Conservation (phyloP, 2,888 invertebrate genomes). For the Hirtodrosophila trivittata region DNA sequence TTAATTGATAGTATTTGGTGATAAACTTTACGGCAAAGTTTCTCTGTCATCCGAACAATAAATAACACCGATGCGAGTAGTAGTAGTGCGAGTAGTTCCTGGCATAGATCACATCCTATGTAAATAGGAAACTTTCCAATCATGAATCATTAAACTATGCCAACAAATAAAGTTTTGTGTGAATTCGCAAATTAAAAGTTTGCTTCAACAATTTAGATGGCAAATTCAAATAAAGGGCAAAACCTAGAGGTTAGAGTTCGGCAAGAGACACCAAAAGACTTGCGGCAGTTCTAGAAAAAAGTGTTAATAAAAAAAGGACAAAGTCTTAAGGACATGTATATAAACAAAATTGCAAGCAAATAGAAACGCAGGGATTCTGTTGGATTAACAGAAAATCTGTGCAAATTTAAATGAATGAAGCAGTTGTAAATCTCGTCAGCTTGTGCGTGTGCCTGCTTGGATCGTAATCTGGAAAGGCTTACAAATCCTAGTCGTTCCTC, state of each 20-base stretch:
- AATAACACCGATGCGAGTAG: constrained; percentile 14
- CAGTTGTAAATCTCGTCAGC: not conserved
- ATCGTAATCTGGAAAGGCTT: constrained; percentile 19
- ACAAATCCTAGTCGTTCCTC: constrained; percentile 27
- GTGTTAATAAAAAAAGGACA: constrained; percentile 57
- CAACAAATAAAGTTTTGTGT: constrained; percentile 27
- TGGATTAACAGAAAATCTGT: constrained; percentile 2
- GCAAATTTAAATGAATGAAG: constrained; percentile 56
- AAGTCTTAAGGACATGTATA: constrained; percentile 28
- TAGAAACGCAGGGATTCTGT: constrained; percentile 6
- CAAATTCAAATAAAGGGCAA: constrained; percentile 46
- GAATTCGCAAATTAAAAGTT: constrained; percentile 57
- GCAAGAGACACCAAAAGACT: constrained; percentile 20
- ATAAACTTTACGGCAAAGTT: constrained; percentile 3
- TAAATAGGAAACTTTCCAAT: constrained; percentile 53
- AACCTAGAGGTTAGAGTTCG: constrained; percentile 17
- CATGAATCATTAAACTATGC: constrained; percentile 65
- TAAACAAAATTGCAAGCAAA: constrained; percentile 12
- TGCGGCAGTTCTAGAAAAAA: constrained; percentile 30
- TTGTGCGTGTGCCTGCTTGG: not conserved
- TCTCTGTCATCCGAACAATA: constrained; percentile 29
- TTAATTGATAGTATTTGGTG: constrained; percentile 1
- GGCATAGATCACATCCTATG: constrained; percentile 42
- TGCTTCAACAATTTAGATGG: constrained; percentile 55
- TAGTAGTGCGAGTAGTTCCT: constrained; percentile 10